Base-by-base conservation (phyloP, 2,113 vertebrate genomes). In the Pelecanoides urinatrix region DNA sequence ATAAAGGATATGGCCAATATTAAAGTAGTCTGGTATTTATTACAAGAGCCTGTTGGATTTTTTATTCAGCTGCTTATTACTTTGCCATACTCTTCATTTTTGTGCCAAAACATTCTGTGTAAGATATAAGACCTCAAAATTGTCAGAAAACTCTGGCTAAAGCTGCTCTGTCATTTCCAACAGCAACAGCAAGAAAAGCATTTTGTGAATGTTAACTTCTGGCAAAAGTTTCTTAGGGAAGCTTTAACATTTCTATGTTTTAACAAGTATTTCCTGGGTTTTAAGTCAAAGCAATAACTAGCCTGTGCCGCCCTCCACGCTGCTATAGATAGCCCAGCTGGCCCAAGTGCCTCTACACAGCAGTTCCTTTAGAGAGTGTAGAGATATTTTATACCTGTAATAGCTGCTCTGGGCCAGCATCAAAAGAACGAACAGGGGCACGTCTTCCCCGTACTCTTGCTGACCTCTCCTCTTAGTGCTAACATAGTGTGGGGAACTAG, bases 21-120 rank as follows among this genome's bases (percentile, higher is more conserved):
- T 86, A 59, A 93, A 90, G 19, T 27, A 68, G 10, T 38, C 47
- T 72, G 65, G 44, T 91, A 92, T 89, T 90, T 94, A 68, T 75
- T 87, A 13, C 15, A 70, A 75, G 11, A 87, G 19, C 47, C 1
- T 19, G 25, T 75, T n/a, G n/a, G n/a, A n/a, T 74, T 56, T 90
- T 40, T 40, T 66, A 45, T 82, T 27, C 36, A 82, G 61, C 34
- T 75, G n/a, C n/a, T 82, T 90, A 29, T 76, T 90, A 47, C 36
- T 56, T 82, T 63, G 13, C 47, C 52, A 30, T 42, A 52, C 40
- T 75, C 40, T 84, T 58, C 19, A 68, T 68, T 76, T 68, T 72
- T 23, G 21, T 53, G 45, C 87, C 81, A 87, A 56, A 91, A 32
- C 30, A 32, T 63, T 40, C 49, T 56, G 52, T 0, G 0, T 26